Conservation (phyloP, 2,113 vertebrate genomes). For the Cheilinus undulatus region DNA sequence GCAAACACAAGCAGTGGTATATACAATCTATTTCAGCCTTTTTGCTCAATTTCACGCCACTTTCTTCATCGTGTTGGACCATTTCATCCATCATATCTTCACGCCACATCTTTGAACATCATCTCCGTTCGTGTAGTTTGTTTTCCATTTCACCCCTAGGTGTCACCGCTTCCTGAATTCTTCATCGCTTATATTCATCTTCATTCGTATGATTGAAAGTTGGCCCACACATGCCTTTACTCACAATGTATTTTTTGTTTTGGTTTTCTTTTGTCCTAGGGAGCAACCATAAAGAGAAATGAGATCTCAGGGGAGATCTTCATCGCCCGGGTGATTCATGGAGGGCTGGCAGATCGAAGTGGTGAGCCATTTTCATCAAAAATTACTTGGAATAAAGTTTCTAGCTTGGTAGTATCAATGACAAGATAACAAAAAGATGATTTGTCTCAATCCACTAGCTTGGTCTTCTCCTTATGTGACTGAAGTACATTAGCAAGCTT, state of each 20-base stretch:
- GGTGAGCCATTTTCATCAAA: slow-evolving; percentile 80
- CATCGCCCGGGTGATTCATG: slow-evolving; percentile 94
- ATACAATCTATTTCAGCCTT: slow-evolving; percentile 7
- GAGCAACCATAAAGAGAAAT: slow-evolving; percentile 96
- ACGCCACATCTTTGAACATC: background rate
- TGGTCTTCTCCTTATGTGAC: no score
- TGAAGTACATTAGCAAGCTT: no score
- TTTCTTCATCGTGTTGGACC: slow-evolving; percentile 6
- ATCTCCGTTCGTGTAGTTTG: background rate
- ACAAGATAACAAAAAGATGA: no score
- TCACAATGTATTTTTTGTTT: background rate
- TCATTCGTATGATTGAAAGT: background rate
- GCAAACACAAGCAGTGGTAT: slow-evolving; percentile 34
- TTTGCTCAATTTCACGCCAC: background rate
- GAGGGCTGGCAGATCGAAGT: slow-evolving; percentile 93
- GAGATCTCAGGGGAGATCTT: slow-evolving; percentile 93
- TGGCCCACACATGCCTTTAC: no score
- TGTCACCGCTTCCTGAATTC: background rate
- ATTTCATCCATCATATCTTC: slow-evolving; percentile 1
- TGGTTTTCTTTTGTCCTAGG: slow-evolving; percentile 77
- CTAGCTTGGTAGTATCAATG: background rate
- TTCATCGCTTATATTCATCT: background rate
- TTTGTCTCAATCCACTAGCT: no score
- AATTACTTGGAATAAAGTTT: background rate
- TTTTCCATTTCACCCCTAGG: background rate